Conservation (phyloP, 2,113 vertebrate species). For the Gila orcuttii region DNA sequence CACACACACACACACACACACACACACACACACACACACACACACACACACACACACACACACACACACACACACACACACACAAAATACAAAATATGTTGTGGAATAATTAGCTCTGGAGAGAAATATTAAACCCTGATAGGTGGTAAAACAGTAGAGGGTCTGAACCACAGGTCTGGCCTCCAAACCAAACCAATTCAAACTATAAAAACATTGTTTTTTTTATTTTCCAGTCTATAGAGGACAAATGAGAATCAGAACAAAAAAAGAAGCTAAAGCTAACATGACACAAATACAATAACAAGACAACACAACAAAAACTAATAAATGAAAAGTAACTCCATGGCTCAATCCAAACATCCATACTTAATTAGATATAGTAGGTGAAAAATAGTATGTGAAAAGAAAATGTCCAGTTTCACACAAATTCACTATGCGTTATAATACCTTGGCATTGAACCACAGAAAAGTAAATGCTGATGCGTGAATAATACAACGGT, state of each 20-base stretch:
- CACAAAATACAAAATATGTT: neutral
- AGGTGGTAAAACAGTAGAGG: conserved; percentile 25
- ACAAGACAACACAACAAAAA: neutral
- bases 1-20: conserved; percentile 44
- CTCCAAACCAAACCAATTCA: conserved; percentile 5
- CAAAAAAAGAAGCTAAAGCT: neutral
- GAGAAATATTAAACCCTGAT: conserved; percentile 51
- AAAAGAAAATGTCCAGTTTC: neutral
- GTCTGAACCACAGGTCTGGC: conserved; percentile 13
- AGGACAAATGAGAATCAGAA: neutral
- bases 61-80: conserved; percentile 18
- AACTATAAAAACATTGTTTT: neutral
- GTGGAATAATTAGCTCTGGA: conserved; percentile 69
- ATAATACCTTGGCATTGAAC: neutral
- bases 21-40: conserved; percentile 25
- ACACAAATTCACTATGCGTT: neutral
- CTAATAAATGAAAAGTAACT: neutral
- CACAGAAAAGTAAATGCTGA: neutral
- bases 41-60: neutral
- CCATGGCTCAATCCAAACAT: neutral
- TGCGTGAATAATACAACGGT: neutral
- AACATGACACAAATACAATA: neutral
- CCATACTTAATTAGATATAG: neutral
- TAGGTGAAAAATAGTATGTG: neutral
- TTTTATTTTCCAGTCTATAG: neutral